These are phyloP conservation scores for Polydrusus tereticollis DNA, from an alignment of 2,888 invertebrate genomes.

Conservation along the genomic window DNA sequence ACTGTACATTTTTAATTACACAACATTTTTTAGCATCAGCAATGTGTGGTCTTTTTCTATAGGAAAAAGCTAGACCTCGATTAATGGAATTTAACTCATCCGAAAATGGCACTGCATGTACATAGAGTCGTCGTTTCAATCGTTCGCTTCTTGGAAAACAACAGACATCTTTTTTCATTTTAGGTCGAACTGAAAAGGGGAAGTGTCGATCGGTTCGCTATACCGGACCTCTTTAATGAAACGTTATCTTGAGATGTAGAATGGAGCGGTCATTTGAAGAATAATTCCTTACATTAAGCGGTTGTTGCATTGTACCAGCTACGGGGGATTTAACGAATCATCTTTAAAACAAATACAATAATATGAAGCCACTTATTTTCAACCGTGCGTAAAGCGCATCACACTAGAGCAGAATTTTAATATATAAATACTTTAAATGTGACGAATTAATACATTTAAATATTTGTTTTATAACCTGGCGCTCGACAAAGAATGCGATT, in stretches of 20 bases:
- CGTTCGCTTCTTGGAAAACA: conserved; percentile 45
- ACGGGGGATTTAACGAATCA: not conserved
- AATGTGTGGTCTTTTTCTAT: conserved; percentile 46
- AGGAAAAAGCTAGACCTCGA: conserved; percentile 38
- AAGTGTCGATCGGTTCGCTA: conserved; percentile 9
- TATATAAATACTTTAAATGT: no score
- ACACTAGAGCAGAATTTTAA: no score
- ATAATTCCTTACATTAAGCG: conserved; percentile 14
- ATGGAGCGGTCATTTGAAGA: not conserved
- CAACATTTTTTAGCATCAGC: conserved; percentile 43
- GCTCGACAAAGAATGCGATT: no score
- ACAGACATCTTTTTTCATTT: conserved; percentile 40
- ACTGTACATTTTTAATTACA: conserved; percentile 47
- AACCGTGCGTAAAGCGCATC: no score
- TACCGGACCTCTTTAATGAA: not conserved
- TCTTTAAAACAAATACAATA: no score
- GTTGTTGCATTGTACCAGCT: conserved; percentile 8
- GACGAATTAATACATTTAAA: no score
- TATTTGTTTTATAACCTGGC: no score
- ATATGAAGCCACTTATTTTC: no score
- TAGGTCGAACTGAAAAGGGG: conserved; percentile 46
- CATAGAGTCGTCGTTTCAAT: conserved; percentile 39
- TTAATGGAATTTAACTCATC: conserved; percentile 38
- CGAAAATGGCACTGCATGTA: conserved; percentile 40
- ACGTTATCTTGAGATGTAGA: conserved; percentile 1